Evolutionary conservation across 2,797 vertebrate species (phyloP).

Genomic region (Thalassophryne amazonica): DNA sequence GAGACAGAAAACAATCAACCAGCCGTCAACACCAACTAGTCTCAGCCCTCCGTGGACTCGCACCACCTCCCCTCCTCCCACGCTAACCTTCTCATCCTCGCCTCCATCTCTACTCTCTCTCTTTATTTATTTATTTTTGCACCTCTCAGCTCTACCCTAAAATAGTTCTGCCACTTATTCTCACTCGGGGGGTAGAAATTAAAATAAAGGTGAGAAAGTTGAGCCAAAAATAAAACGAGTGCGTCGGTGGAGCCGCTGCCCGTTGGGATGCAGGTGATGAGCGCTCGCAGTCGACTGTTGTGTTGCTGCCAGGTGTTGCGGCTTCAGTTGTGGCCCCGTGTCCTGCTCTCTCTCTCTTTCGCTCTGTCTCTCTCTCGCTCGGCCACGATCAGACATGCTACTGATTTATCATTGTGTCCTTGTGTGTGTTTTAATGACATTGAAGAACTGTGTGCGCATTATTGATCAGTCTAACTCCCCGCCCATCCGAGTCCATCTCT

Average conservation of each 20-base stretch:
- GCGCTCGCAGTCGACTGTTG: slow-evolving; percentile 5
- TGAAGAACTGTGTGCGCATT: slow-evolving; percentile 47
- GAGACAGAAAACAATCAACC: slow-evolving; percentile 38
- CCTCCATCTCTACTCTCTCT: neutral
- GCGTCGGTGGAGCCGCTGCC: neutral
- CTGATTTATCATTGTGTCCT: slow-evolving; percentile 54
- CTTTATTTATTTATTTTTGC: neutral
- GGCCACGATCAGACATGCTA: slow-evolving; percentile 12
- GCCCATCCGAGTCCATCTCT: slow-evolving; percentile 7
- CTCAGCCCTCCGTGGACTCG: slow-evolving; percentile 25
- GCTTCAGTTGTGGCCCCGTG: neutral
- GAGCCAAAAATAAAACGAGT: slow-evolving; percentile 54
- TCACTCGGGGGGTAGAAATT: slow-evolving; percentile 53
- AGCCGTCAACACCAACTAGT: slow-evolving; percentile 49
- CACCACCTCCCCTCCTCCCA: neutral
- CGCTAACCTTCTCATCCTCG: neutral
- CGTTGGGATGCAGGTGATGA: slow-evolving; percentile 5
- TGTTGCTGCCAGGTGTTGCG: neutral
- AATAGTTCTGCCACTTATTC: slow-evolving; percentile 56
- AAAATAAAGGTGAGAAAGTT: slow-evolving; percentile 54
- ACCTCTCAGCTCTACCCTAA: slow-evolving; percentile 41
- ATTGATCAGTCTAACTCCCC: slow-evolving; percentile 57
- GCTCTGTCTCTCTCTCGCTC: neutral
- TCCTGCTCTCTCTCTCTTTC: neutral
- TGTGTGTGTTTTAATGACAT: slow-evolving; percentile 65